Evolutionary conservation across 1,140 invertebrate genomes (phyloP), one percentile per base, ranked within the genome.

Genomic region (Bombus terrestris): DNA sequence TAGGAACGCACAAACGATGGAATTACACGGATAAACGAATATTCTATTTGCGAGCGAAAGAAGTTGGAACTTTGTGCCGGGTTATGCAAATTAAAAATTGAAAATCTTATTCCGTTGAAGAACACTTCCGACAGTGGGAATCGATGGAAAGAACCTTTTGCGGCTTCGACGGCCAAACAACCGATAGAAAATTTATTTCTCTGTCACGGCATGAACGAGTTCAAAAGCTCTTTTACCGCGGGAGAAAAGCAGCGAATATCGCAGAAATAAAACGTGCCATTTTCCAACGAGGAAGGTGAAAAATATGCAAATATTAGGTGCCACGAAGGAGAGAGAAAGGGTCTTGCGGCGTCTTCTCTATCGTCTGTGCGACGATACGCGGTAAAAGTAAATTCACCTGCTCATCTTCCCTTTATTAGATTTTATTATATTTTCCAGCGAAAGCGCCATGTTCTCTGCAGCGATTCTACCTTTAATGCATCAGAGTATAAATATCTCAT

Each of bases 291-390:
- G 43, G 1, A 25, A 10, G 41, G 12, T 47, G 37, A 83, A 77
- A 68, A 77, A 47, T 83, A 83, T 83, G 81, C 81, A 75, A 82
- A 82, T 75, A 66, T n/a, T 13, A 71, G n/a, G 1, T n/a, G 28
- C 25, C 2, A 43, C 28, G 35, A 13, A 8, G 28, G 2, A 12
- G 25, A 18, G 28, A 41, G 3, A 4, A 25, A 68, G n/a, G 22
- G 15, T 47, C n/a, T 37, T 1, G 74, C 6, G 5, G 3, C 28
- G 10, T 13, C 39, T 41, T 35, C 6, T 9, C 64, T 5, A 15
- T 32, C 28, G 28, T 12, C 9, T 37, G 43, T 25, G 8, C 18
- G 18, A 37, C 41, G 18, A 53, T 80, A n/a, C 35, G 6, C 15
- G 15, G 9, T 13, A 66, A 66, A 79, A 28, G 64, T 28, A 37